phyloP scores from a whole-genome alignment of 2,113 vertebrate genomes.

The Oophaga pumilio region DNA sequence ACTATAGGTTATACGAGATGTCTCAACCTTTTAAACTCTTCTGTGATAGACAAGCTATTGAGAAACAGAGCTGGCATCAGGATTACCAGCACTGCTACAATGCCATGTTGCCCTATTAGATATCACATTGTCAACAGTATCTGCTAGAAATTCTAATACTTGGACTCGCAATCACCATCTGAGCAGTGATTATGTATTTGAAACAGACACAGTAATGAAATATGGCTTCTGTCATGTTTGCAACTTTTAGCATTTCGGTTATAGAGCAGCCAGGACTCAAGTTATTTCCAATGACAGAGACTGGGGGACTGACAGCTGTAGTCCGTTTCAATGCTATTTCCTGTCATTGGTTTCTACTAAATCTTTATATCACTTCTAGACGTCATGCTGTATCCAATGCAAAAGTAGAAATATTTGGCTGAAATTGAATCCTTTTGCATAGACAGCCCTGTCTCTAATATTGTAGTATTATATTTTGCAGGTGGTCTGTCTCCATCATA shows the following conservation, averaged over 20 bases:
- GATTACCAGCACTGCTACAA: constrained; percentile 14
- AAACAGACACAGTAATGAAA: not conserved
- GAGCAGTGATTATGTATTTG: not conserved
- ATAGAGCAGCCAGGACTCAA: not conserved
- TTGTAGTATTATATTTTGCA: constrained; percentile 3
- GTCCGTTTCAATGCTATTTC: not conserved
- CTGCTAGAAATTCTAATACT: constrained; percentile 37
- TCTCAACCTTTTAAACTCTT: constrained; percentile 33
- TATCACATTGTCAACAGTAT: constrained; percentile 47
- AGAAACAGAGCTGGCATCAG: constrained; percentile 28
- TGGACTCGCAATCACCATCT: not conserved
- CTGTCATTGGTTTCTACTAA: not conserved
- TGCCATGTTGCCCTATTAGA: constrained; percentile 23
- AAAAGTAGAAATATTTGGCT: not conserved
- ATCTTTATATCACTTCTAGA: not conserved
- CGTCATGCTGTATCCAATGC: not conserved
- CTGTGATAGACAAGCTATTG: constrained; percentile 44
- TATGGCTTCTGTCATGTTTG: not conserved
- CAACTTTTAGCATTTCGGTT: not conserved
- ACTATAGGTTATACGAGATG: constrained; percentile 25
- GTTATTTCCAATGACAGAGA: not conserved
- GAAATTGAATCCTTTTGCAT: not conserved
- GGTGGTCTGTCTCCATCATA: constrained; percentile 18
- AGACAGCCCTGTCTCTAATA: not conserved
- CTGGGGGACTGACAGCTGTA: not conserved